Percentiles rank a stretch among this genome's conserved stretches.
These are phyloP conservation scores for Acheta domesticus DNA, from an alignment of 2,888 invertebrate species.

Conservation along the genomic window DNA sequence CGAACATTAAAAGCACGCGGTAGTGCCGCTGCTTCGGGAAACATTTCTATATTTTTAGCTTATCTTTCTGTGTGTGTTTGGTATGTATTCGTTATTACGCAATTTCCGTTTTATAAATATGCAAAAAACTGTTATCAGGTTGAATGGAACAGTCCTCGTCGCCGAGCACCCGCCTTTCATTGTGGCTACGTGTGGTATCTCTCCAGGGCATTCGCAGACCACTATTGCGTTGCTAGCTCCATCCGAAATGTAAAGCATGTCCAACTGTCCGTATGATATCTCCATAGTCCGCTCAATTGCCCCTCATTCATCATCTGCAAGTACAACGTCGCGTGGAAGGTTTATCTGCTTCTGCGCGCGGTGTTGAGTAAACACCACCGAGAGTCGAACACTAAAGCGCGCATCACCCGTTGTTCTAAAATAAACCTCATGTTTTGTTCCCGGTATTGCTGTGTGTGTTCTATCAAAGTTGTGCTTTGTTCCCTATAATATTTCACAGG, in stretches of 20 bases:
- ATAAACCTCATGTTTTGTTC: no score
- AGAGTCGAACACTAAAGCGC: neutral
- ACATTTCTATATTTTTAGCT: constrained; percentile 6
- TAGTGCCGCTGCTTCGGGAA: no score
- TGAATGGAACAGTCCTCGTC: neutral
- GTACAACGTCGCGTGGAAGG: neutral
- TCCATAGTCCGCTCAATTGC: constrained; percentile 1
- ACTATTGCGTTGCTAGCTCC: neutral
- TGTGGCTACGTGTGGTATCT: neutral
- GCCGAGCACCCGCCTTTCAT: neutral
- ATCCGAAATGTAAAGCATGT: constrained; percentile 3
- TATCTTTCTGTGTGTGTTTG: neutral
- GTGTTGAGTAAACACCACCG: neutral
- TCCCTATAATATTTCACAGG: no score
- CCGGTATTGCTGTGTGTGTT: no score
- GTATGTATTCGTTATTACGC: constrained; percentile 1
- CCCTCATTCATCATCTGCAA: neutral
- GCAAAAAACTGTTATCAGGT: constrained; percentile 7
- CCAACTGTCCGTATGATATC: constrained; percentile 7
- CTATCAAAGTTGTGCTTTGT: no score
- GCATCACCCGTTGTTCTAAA: no score
- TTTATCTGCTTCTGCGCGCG: neutral
- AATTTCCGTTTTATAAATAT: neutral
- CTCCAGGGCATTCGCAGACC: constrained; percentile 4
- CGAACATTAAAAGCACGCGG: no score